These are phyloP conservation scores for Falco rusticolus DNA, from an alignment of 2,797 vertebrate species.

Conservation along the genomic window DNA sequence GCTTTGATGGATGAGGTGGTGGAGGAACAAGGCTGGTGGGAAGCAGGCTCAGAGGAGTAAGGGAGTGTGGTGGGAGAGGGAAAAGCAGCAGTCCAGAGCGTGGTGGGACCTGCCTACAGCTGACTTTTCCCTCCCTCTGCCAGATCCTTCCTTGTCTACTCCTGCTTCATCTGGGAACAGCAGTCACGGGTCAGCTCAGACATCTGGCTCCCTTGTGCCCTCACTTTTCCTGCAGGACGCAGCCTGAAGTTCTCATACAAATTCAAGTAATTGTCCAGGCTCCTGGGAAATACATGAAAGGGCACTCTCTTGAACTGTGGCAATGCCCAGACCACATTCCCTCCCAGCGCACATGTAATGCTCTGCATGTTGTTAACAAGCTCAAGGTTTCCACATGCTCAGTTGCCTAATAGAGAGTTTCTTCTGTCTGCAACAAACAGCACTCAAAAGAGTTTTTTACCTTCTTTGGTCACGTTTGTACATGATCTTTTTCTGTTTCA, in stretches of 20 bases:
- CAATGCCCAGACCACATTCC: background rate
- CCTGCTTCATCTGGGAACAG: background rate
- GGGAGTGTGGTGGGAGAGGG: background rate
- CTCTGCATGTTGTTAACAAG: background rate
- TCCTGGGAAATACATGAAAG: slow-evolving; percentile 25
- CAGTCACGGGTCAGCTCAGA: background rate
- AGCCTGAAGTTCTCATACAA: background rate
- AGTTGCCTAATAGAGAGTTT: background rate
- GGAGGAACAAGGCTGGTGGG: accelerated
- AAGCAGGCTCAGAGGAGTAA: background rate
- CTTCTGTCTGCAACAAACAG: background rate
- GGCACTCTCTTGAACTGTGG: background rate
- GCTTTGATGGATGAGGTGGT: background rate
- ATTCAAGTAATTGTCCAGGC: background rate
- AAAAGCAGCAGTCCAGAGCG: background rate
- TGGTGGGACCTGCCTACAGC: background rate
- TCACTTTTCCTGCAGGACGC: background rate
- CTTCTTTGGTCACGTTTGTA: background rate
- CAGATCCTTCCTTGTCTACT: background rate
- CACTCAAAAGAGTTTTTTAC: background rate
- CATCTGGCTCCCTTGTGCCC: background rate
- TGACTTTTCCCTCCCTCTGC: background rate
- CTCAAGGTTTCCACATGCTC: background rate
- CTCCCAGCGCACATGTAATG: background rate
- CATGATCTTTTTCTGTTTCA: background rate